phyloP scores from a whole-genome alignment of 2,797 vertebrate genomes.

The Chromobotia macracanthus region DNA sequence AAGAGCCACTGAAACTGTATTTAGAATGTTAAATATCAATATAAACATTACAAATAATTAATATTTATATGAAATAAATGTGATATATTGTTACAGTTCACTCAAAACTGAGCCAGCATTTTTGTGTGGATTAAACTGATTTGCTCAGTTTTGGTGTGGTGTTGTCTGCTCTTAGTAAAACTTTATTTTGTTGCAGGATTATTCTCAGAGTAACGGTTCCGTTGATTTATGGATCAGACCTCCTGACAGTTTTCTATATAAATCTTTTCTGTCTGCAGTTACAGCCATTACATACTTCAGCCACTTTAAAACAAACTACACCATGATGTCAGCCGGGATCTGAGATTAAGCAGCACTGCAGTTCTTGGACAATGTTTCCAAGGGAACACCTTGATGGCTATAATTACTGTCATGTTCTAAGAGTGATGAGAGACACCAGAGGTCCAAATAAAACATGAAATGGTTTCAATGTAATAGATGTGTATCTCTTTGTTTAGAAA shows the following conservation, averaged over 20 bases:
- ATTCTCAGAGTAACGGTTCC: constrained; percentile 80
- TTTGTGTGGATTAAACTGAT: constrained; percentile 55
- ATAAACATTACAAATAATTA: too few relatives aligned
- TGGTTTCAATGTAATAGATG: constrained; percentile 97
- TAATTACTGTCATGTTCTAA: constrained; percentile 96
- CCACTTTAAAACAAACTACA: constrained; percentile 89
- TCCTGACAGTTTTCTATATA: constrained; percentile 72
- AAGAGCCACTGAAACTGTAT: too few relatives aligned
- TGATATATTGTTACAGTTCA: constrained; percentile 54
- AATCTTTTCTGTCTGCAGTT: constrained; percentile 84
- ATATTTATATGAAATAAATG: too few relatives aligned
- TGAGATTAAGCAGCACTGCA: constrained; percentile 84
- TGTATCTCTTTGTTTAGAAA: constrained; percentile 92
- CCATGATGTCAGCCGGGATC: constrained; percentile 85
- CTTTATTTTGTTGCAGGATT: constrained; percentile 79
- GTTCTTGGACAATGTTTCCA: constrained; percentile 81
- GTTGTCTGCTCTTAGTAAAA: too few relatives aligned
- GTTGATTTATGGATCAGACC: constrained; percentile 81
- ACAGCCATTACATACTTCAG: constrained; percentile 90
- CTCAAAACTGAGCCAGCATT: constrained; percentile 38
- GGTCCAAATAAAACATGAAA: constrained; percentile 97
- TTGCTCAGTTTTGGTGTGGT: constrained; percentile 50
- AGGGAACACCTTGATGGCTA: constrained; percentile 93
- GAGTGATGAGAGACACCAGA: constrained; percentile 93
- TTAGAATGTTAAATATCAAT: too few relatives aligned